phyloP scores from a whole-genome alignment of 2,888 invertebrate species.

The Cacoxenus indagator region DNA sequence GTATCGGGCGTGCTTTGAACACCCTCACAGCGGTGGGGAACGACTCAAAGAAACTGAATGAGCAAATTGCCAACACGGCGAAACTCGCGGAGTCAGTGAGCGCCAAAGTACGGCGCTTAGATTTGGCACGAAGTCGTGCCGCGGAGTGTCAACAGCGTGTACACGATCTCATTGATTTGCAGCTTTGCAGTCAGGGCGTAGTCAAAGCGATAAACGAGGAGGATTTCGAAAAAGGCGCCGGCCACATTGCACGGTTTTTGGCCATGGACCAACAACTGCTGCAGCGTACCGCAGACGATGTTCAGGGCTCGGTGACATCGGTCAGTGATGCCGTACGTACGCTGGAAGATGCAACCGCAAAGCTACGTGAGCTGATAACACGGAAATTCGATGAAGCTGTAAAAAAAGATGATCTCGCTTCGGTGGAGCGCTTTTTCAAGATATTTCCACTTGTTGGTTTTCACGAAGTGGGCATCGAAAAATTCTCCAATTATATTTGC shows the following conservation, averaged over 20 bases:
- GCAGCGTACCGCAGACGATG: constrained; percentile 82
- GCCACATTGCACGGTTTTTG: constrained; percentile 93
- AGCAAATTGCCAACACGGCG: constrained; percentile 90
- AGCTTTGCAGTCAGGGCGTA: constrained; percentile 97
- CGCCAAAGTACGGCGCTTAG: constrained; percentile 93
- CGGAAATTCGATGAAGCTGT: constrained; percentile 93
- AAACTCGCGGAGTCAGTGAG: constrained; percentile 93
- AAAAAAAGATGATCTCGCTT: constrained; percentile 86
- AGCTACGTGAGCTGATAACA: constrained; percentile 75
- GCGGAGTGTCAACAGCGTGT: constrained; percentile 95
- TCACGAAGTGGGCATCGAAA: constrained; percentile 89
- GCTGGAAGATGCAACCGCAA: constrained; percentile 82
- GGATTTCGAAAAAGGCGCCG: constrained; percentile 96
- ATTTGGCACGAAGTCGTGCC: constrained; percentile 89
- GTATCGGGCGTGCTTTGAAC: constrained; percentile 84
- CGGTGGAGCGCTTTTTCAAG: constrained; percentile 95
- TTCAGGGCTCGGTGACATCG: constrained; percentile 74
- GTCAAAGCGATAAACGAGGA: constrained; percentile 93
- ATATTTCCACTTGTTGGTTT: constrained; percentile 95
- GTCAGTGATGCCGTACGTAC: constrained; percentile 70
- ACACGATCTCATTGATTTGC: constrained; percentile 93
- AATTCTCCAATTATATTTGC: constrained; percentile 89
- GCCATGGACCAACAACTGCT: constrained; percentile 90
- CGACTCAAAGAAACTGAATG: constrained; percentile 85
- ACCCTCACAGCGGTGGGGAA: constrained; percentile 82